phyloP scores from a whole-genome alignment of 2,797 vertebrate genomes.

The Ptychadena robeensis region DNA sequence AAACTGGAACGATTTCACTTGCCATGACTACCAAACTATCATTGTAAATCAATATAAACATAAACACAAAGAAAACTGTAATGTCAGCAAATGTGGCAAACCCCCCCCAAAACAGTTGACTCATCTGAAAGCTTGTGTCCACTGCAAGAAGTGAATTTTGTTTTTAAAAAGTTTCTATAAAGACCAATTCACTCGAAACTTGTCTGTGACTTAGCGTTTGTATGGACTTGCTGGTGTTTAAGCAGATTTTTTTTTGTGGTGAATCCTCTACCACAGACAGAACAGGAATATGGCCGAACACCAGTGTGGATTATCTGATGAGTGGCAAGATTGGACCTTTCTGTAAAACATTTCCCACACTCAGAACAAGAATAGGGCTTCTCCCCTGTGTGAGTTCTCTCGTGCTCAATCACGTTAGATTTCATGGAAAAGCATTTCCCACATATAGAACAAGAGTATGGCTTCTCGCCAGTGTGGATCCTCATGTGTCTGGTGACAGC shows the following conservation, averaged over 20 bases:
- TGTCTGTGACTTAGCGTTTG: background rate
- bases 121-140: background rate
- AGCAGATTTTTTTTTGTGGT: slow-evolving; percentile 9
- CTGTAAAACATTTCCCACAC: slow-evolving; percentile 64
- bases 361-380: slow-evolving; percentile 65
- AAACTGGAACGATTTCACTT: too few species aligned
- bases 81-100: too few species aligned
- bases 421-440: slow-evolving; percentile 67
- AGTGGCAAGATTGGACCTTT: slow-evolving; percentile 8
- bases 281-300: background rate
- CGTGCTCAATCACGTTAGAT: slow-evolving; percentile 66
- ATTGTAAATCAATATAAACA: background rate
- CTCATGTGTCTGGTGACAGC: slow-evolving; percentile 68
- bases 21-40: background rate
- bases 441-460: slow-evolving; percentile 66
- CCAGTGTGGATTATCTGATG: slow-evolving; percentile 15
- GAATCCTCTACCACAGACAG: background rate
- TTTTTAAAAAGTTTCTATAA: background rate
- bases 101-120: background rate
- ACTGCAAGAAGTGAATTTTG: background rate
- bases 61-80: background rate
- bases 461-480: slow-evolving; percentile 69
- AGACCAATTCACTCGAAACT: slow-evolving; percentile 1
- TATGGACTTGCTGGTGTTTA: slow-evolving; percentile 25
- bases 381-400: slow-evolving; percentile 67